A percentile compares a stretch with the other conserved stretches of the same genome.
These are phyloP conservation scores for Dolichallabes microphthalmus DNA, from an alignment of 2,113 vertebrate species.

Conservation along the genomic window DNA sequence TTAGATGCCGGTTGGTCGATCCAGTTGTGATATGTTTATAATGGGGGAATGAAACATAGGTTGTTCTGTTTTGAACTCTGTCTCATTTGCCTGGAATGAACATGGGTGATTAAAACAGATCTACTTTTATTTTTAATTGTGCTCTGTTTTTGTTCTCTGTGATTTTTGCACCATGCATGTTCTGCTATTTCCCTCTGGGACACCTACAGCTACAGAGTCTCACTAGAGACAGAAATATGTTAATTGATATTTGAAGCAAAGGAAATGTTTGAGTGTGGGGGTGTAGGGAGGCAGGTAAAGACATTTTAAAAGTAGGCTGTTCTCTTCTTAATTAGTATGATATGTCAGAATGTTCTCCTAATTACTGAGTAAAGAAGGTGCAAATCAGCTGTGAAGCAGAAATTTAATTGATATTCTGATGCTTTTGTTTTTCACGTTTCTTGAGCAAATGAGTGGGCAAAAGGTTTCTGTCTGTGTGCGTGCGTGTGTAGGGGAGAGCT, in stretches of 20 bases:
- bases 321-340: slow-evolving; percentile 66
- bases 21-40: slow-evolving; percentile 15
- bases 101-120: slow-evolving; percentile 39
- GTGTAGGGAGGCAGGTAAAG: slow-evolving; percentile 6
- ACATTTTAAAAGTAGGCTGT: slow-evolving; percentile 53
- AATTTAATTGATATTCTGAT: slow-evolving; percentile 66
- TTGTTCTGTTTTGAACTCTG: slow-evolving; percentile 28
- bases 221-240: slow-evolving; percentile 64
- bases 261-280: slow-evolving; percentile 50
- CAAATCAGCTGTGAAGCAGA: slow-evolving; percentile 63
- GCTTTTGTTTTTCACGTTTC: slow-evolving; percentile 57
- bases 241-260: slow-evolving; percentile 68
- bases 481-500: slow-evolving; percentile 10
- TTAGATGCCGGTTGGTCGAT: slow-evolving; percentile 39
- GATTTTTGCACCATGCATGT: slow-evolving; percentile 7
- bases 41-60: slow-evolving; percentile 15
- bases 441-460: slow-evolving; percentile 26
- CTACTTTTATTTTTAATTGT: slow-evolving; percentile 28
- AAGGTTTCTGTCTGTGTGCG: slow-evolving; percentile 29
- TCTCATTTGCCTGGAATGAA: slow-evolving; percentile 36
- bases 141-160: slow-evolving; percentile 3
- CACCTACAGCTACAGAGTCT: slow-evolving; percentile 56
- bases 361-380: slow-evolving; percentile 66
- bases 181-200: slow-evolving; percentile 19
- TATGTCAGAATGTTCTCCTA: slow-evolving; percentile 57